phyloP scores from a whole-genome alignment of 2,888 invertebrate genomes.

The Thumatha senex region DNA sequence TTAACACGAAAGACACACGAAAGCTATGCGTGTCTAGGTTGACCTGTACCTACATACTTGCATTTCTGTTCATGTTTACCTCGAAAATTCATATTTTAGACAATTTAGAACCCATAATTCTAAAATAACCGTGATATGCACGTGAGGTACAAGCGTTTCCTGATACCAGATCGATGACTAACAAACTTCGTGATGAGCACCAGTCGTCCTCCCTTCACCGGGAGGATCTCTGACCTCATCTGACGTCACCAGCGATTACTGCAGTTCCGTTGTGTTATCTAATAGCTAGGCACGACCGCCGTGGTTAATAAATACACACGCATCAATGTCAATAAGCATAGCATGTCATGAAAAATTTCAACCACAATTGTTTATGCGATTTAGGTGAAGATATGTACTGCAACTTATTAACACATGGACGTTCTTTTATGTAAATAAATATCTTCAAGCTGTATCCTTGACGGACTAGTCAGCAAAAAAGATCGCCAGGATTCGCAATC shows the following conservation, averaged over 20 bases:
- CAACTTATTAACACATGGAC: background rate
- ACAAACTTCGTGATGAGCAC: slow-evolving; percentile 59
- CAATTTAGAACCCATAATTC: background rate
- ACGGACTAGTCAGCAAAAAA: too few relatives aligned
- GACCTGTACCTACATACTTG: too few relatives aligned
- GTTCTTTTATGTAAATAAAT: too few relatives aligned
- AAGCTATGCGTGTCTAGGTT: too few relatives aligned
- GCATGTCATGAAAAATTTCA: background rate
- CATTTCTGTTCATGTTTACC: too few relatives aligned
- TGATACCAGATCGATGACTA: slow-evolving; percentile 56
- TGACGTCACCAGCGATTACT: slow-evolving; percentile 62
- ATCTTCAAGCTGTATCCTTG: too few relatives aligned
- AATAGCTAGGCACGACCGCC: slow-evolving; percentile 49
- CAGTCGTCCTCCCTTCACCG: slow-evolving; percentile 54
- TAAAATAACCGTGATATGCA: background rate
- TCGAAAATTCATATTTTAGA: too few relatives aligned
- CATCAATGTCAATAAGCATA: slow-evolving; percentile 17
- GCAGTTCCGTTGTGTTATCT: slow-evolving; percentile 52
- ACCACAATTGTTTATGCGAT: background rate
- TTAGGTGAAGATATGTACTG: background rate
- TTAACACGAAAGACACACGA: too few relatives aligned
- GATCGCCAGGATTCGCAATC: too few relatives aligned
- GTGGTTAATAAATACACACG: slow-evolving; percentile 36
- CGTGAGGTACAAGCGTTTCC: slow-evolving; percentile 46
- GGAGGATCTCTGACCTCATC: slow-evolving; percentile 58